These are phyloP conservation scores for Tachycineta bicolor DNA, from an alignment of 2,113 vertebrate genomes.

Conservation along the genomic window DNA sequence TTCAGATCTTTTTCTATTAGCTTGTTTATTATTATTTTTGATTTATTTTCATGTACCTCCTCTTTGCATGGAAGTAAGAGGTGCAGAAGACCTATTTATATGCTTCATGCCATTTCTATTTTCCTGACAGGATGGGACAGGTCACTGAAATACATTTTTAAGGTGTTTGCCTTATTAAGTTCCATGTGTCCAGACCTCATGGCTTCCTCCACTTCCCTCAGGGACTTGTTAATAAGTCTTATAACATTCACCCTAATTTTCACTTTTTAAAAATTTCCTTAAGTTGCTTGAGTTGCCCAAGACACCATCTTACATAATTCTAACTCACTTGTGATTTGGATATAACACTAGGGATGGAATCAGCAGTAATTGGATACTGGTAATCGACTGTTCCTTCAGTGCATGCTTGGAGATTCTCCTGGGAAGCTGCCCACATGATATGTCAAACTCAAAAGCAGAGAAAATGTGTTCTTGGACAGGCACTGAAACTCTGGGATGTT, in stretches of 20 bases:
- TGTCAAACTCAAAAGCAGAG: neutral
- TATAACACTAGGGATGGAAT: neutral
- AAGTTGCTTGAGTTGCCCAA: neutral
- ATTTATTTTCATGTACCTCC: neutral
- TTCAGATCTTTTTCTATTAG: neutral
- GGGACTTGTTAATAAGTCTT: neutral
- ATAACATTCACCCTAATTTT: neutral
- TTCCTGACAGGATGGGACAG: neutral
- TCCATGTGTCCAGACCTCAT: neutral
- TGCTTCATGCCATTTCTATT: neutral
- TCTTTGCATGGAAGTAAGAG: neutral
- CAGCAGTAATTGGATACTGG: neutral
- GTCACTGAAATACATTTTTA: neutral
- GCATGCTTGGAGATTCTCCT: neutral
- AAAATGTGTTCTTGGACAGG: neutral
- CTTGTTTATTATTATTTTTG: neutral
- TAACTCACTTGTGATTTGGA: neutral
- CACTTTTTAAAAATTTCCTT: neutral
- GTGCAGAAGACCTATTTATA: neutral
- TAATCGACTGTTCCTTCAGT: neutral
- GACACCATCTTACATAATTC: neutral
- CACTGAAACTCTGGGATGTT: neutral
- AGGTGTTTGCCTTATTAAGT: neutral
- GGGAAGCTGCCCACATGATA: neutral
- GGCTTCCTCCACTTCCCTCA: neutral